A percentile compares a stretch with the other conserved stretches of the same genome.
phyloP scores from a whole-genome alignment of 2,797 vertebrate species.

The Molossus alvarezi region DNA sequence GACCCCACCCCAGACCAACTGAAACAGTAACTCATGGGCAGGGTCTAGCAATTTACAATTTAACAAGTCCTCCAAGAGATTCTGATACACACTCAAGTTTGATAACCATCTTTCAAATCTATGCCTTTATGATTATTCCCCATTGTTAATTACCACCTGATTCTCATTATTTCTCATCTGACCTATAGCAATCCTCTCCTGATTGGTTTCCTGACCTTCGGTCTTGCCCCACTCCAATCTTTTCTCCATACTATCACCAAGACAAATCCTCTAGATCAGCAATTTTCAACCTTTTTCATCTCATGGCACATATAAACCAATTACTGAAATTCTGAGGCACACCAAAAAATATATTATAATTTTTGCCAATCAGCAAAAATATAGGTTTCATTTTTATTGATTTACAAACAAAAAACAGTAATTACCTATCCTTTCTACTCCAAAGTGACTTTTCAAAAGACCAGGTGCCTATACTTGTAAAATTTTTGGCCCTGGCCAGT shows the following conservation, averaged over 20 bases:
- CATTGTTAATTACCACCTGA: neutral
- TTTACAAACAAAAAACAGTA: neutral
- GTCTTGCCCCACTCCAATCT: neutral
- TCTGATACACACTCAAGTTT: constrained; percentile 17
- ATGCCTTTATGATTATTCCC: neutral
- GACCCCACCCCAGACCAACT: neutral
- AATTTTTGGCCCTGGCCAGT: neutral
- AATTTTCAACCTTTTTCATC: neutral
- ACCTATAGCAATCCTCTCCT: neutral
- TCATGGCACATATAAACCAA: neutral
- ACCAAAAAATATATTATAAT: neutral
- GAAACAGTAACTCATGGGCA: constrained; percentile 29
- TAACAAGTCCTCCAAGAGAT: constrained; percentile 55
- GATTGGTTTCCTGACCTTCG: constrained; percentile 1
- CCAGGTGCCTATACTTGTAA: neutral
- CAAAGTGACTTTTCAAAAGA: neutral
- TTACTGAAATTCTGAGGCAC: neutral
- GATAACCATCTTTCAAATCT: neutral
- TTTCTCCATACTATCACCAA: neutral
- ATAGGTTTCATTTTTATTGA: neutral
- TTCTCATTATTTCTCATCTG: neutral
- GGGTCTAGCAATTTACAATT: neutral
- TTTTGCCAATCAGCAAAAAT: neutral
- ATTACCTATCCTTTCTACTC: neutral
- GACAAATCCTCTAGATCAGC: neutral